Evolutionary conservation across 2,888 invertebrate species (phyloP).

Genomic region (Hydriomena furcata): DNA sequence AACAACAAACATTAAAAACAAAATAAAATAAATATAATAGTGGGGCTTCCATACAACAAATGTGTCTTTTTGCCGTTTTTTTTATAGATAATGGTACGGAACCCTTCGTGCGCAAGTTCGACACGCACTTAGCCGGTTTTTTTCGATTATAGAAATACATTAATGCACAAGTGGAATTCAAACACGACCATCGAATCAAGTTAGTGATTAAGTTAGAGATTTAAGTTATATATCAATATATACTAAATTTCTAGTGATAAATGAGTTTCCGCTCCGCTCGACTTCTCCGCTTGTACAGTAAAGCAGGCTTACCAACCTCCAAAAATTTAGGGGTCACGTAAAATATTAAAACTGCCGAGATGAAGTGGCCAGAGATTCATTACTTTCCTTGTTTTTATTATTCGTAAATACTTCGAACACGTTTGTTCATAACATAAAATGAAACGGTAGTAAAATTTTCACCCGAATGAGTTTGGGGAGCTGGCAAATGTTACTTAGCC

Average conservation of each 20-base stretch:
- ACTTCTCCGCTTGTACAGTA: constrained; percentile 5
- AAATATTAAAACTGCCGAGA: constrained; percentile 81
- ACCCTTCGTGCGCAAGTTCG: too few relatives aligned
- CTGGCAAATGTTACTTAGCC: constrained; percentile 69
- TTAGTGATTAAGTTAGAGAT: too few relatives aligned
- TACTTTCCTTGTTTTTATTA: constrained; percentile 82
- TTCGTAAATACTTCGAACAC: constrained; percentile 68
- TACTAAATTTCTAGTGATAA: not conserved
- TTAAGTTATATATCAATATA: too few relatives aligned
- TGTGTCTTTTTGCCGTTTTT: too few relatives aligned
- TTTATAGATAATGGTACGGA: too few relatives aligned
- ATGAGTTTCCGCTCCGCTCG: not conserved
- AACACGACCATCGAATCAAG: too few relatives aligned
- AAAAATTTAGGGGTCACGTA: constrained; percentile 82
- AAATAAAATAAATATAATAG: too few relatives aligned
- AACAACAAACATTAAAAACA: too few relatives aligned
- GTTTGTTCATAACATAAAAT: constrained; percentile 76
- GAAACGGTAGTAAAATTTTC: constrained; percentile 68
- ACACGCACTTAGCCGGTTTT: too few relatives aligned
- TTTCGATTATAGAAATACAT: too few relatives aligned
- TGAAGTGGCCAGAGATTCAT: constrained; percentile 82
- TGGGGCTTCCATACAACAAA: too few relatives aligned
- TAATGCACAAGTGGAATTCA: too few relatives aligned
- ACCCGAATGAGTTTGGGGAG: constrained; percentile 51
- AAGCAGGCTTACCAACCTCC: constrained; percentile 36